These are phyloP conservation scores for Poecilia wingei DNA, from an alignment of 2,797 vertebrate genomes.

Conservation along the genomic window DNA sequence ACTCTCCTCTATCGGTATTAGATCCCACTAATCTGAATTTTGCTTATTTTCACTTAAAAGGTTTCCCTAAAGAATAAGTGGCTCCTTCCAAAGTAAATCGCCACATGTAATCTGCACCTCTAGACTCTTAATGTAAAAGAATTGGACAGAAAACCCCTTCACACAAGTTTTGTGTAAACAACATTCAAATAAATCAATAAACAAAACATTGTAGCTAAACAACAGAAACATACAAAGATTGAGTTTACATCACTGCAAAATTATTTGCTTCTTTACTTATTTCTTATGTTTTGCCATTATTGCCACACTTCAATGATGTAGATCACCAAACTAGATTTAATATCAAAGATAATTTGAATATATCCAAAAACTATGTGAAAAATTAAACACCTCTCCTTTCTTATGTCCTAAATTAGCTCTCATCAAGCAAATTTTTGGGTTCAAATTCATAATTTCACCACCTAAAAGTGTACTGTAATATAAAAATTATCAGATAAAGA, in stretches of 20 bases:
- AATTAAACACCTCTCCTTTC: background rate
- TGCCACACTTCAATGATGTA: background rate
- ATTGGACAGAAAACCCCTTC: background rate
- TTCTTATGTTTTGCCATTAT: background rate
- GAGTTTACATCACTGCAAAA: background rate
- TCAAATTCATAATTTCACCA: background rate
- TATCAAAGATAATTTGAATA: background rate
- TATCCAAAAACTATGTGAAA: background rate
- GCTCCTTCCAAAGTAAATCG: conserved; percentile 12
- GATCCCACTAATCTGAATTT: conserved; percentile 46
- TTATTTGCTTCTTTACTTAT: background rate
- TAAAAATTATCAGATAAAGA: background rate
- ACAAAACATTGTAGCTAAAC: background rate
- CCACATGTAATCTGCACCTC: background rate
- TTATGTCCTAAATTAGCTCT: background rate
- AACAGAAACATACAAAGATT: background rate
- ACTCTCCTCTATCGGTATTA: conserved; percentile 35
- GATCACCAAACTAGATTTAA: background rate
- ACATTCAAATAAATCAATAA: background rate
- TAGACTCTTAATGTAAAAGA: background rate
- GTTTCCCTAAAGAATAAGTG: conserved; percentile 8
- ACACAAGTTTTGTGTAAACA: background rate
- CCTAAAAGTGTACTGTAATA: background rate
- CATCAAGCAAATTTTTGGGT: background rate
- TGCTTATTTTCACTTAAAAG: conserved; percentile 21